Percentiles rank a stretch among this genome's conserved stretches.
Conservation (phyloP, 2,888 invertebrate species). For the Drosophila buzzatii region DNA sequence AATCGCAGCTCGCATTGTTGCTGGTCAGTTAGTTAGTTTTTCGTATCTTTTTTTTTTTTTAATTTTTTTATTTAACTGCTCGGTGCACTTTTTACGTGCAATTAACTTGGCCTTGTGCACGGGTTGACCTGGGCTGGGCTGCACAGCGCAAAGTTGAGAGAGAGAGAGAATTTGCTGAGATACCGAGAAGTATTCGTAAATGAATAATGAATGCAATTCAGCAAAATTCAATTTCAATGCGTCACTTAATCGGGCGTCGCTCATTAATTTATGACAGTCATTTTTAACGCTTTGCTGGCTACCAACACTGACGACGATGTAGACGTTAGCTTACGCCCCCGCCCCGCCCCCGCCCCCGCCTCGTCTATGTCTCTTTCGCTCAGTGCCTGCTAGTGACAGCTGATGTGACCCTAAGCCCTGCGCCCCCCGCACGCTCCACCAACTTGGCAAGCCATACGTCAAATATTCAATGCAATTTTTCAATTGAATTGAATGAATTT, state of each 20-base stretch:
- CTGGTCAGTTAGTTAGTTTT: background rate
- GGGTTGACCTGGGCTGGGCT: background rate
- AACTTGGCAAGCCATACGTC: constrained; percentile 53
- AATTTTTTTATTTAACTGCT: constrained; percentile 26
- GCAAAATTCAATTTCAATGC: constrained; percentile 76
- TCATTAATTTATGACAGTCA: constrained; percentile 83
- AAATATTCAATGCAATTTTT: constrained; percentile 74
- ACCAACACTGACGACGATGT: constrained; percentile 17
- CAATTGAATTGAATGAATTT: constrained; percentile 77
- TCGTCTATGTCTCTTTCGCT: background rate
- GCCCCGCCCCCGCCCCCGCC: no score
- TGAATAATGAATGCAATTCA: constrained; percentile 82
- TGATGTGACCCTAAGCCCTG: constrained; percentile 44
- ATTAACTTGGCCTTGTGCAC: constrained; percentile 41
- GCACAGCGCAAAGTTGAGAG: background rate
- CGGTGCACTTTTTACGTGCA: constrained; percentile 55
- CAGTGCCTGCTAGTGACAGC: constrained; percentile 62
- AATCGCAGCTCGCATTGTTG: constrained; percentile 4
- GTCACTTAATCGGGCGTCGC: constrained; percentile 66
- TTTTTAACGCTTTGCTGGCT: constrained; percentile 79
- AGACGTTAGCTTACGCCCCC: constrained; percentile 13
- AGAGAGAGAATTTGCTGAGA: background rate
- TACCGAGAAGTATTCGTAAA: constrained; percentile 63
- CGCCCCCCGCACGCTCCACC: constrained; percentile 3
- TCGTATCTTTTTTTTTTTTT: constrained; percentile 6